phyloP scores from a whole-genome alignment of 2,888 invertebrate species.

The Phytoseiulus persimilis region DNA sequence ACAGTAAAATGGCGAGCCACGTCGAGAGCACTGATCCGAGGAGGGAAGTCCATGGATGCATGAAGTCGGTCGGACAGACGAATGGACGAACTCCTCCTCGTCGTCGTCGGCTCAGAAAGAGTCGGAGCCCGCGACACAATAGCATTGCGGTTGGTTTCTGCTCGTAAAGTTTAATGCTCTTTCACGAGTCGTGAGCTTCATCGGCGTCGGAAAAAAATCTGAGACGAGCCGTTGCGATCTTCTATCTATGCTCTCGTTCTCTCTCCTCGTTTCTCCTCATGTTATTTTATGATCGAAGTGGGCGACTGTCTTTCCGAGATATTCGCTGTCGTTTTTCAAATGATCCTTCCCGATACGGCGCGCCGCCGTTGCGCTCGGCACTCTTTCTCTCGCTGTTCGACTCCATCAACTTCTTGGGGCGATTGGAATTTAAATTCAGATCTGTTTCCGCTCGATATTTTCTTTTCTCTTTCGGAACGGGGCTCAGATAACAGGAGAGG shows the following conservation, averaged over 20 bases:
- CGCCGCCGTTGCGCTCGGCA: background rate
- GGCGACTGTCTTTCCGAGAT: background rate
- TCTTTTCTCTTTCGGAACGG: background rate
- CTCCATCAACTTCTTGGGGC: background rate
- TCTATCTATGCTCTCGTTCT: background rate
- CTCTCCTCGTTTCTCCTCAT: background rate
- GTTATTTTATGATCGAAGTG: background rate
- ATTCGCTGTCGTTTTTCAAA: slow-evolving; percentile 5
- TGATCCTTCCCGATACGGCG: background rate
- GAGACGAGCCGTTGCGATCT: background rate
- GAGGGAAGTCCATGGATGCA: background rate
- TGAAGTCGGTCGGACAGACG: background rate
- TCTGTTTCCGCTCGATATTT: background rate
- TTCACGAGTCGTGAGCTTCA: slow-evolving; percentile 8
- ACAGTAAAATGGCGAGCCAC: background rate
- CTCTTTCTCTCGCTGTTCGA: background rate
- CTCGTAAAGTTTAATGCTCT: slow-evolving; percentile 34
- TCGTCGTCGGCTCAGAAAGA: background rate
- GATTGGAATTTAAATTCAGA: background rate
- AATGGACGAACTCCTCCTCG: background rate
- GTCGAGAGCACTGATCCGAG: background rate
- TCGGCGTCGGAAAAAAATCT: background rate
- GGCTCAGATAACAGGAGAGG: background rate
- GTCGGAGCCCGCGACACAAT: background rate
- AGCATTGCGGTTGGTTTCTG: background rate